Conservation (phyloP, 2,113 vertebrate species). For the Brachyistius frenatus region DNA sequence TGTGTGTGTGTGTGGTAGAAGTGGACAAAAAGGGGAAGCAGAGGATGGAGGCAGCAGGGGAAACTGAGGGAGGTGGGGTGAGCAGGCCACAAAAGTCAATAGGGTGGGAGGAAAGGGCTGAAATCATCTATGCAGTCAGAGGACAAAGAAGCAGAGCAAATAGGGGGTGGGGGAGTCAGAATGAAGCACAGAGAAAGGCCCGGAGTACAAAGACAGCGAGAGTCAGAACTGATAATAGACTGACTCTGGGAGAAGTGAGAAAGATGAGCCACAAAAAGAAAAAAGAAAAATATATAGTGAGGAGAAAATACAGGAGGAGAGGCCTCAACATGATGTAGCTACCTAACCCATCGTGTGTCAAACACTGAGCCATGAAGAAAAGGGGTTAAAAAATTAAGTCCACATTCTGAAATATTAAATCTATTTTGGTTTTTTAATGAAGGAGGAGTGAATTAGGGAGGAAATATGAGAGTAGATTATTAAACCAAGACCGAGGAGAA, state of each 20-base stretch:
- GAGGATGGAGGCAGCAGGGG: constrained; percentile 51
- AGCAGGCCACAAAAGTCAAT: constrained; percentile 72
- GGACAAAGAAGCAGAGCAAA: constrained; percentile 71
- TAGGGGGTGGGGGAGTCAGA: constrained; percentile 40
- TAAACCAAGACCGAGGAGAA: constrained; percentile 75
- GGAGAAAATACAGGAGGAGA: constrained; percentile 18
- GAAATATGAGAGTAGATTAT: constrained; percentile 85
- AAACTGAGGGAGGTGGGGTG: constrained; percentile 64
- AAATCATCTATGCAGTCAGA: constrained; percentile 73
- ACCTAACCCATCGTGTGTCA: constrained; percentile 54
- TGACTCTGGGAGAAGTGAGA: constrained; percentile 57
- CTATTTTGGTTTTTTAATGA: constrained; percentile 86
- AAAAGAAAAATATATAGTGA: background rate
- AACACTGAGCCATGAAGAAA: constrained; percentile 52
- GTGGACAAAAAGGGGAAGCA: constrained; percentile 52
- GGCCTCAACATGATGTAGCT: constrained; percentile 55
- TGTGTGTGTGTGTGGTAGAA: constrained; percentile 12
- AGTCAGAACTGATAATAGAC: constrained; percentile 66
- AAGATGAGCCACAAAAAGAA: constrained; percentile 44
- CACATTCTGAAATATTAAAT: constrained; percentile 84
- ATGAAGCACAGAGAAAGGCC: constrained; percentile 39
- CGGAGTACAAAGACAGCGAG: constrained; percentile 54
- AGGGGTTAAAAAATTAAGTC: constrained; percentile 80
- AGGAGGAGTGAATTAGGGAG: constrained; percentile 83
- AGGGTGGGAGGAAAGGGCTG: constrained; percentile 73